A percentile compares a stretch with the other conserved stretches of the same genome.
Evolutionary conservation across 2,113 vertebrate species (phyloP).

Genomic region (Gobio gobio): DNA sequence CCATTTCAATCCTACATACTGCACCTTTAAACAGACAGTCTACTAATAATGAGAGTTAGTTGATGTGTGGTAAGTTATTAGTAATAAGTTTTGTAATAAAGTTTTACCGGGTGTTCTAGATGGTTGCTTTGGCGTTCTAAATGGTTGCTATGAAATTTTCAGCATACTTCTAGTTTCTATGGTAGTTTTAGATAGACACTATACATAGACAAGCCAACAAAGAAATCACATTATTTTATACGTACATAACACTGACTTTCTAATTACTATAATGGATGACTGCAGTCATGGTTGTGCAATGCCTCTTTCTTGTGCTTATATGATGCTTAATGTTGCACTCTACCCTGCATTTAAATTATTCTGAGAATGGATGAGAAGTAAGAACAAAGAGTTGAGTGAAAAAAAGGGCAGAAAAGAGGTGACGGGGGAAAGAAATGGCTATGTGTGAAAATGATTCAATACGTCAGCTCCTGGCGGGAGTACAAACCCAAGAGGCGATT

Average conservation of each 20-base stretch:
- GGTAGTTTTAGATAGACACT: background rate
- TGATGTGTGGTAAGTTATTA: too few relatives aligned
- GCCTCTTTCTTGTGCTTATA: background rate
- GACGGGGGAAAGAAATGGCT: slow-evolving; percentile 25
- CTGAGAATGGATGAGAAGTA: slow-evolving; percentile 30
- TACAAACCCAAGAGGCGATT: slow-evolving; percentile 25
- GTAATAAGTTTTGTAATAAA: too few relatives aligned
- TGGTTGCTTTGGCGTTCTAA: too few relatives aligned
- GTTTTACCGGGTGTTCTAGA: too few relatives aligned
- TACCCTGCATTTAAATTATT: slow-evolving; percentile 24
- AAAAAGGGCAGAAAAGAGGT: background rate
- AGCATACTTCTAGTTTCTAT: too few relatives aligned
- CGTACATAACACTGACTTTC: background rate
- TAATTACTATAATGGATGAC: background rate
- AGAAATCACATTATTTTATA: background rate
- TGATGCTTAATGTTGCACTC: slow-evolving; percentile 14
- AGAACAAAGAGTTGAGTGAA: slow-evolving; percentile 19
- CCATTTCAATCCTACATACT: too few relatives aligned
- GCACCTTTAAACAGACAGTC: too few relatives aligned
- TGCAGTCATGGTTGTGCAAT: background rate
- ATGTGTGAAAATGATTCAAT: slow-evolving; percentile 38
- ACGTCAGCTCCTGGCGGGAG: slow-evolving; percentile 40
- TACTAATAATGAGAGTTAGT: too few relatives aligned
- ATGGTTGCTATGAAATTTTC: too few relatives aligned
- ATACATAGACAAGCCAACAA: background rate